Base-by-base conservation (phyloP, 2,113 vertebrate species). In the Leucopternis melanops region DNA sequence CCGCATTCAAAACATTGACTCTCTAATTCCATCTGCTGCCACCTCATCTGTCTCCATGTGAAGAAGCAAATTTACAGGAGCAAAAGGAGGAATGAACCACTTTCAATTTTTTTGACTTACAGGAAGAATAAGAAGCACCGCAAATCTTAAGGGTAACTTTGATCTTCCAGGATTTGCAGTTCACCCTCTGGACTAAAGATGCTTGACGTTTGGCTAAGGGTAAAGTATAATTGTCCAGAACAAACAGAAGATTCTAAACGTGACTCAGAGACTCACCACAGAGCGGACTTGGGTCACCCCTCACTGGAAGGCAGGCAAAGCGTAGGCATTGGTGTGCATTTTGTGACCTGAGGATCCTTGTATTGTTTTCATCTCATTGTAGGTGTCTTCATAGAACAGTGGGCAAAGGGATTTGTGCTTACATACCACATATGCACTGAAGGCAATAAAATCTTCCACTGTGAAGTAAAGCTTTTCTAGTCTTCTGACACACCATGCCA, bases 21-120 rank as follows among this genome's bases (percentile, higher is more conserved):
- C 32, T 73, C 87, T 87, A 57, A 92, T 87, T 94, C 66, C 10
- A 25, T 96, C 85, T 90, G 52, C 75, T 86, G 69, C 32, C 90
- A 94, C 88, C 62, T 95, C 84, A 83, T 87, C 55, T 82, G 16
- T 94, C 74, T 95, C n/a, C n/a, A 72, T 31, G 29, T 73, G 83
- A 96, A 94, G 70, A 87, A 55, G 32, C 6, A 95, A 92, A 92
- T 87, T 72, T 69, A 80, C 38, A 73, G 54, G 32, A 91, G 58
- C 25, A 83, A 66, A 80, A 88, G 49, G 36, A 92, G 45, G 58
- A 92, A 90, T 50, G 13, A 87, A 31, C 34, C 34, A 32, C 44
- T 89, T 89, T 72, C 42, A 12, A 13, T 26, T 52, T 57, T 54
- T 94, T 83, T 44, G 17, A 47, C 71, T 74, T 71, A 47, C 17